Percentiles rank a stretch among this genome's conserved stretches.
Evolutionary conservation across 2,797 vertebrate genomes (phyloP).

Genomic region (Anomalospiza imberbis): DNA sequence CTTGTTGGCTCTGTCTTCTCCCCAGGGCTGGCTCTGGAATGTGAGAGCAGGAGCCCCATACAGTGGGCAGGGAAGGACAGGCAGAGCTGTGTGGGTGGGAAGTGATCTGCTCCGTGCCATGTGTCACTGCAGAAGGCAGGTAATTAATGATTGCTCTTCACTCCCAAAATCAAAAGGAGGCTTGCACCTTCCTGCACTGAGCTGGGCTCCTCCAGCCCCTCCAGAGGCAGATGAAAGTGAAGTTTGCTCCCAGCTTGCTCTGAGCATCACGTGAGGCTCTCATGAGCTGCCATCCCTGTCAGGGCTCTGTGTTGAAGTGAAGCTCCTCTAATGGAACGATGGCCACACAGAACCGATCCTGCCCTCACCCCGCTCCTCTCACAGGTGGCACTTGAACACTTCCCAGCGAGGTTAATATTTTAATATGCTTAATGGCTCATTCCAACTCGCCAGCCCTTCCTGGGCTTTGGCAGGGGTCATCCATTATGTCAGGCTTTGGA

Average conservation of each 20-base stretch:
- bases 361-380: background rate
- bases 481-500: background rate
- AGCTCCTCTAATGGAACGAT: background rate
- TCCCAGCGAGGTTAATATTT: slow-evolving; percentile 18
- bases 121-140: accelerated
- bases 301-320: background rate
- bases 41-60: background rate
- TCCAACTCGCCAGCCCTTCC: background rate
- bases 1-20: accelerated
- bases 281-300: background rate
- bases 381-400: background rate
- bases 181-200: accelerated
- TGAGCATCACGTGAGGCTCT: background rate
- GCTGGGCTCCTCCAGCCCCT: background rate
- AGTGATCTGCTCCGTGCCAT: background rate
- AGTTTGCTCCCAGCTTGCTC: background rate
- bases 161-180: background rate
- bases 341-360: background rate
- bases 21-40: background rate
- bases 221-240: background rate
- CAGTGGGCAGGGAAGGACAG: background rate
- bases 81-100: background rate
- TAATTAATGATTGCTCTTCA: background rate
- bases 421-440: background rate
- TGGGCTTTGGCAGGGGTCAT: background rate